phyloP scores from a whole-genome alignment of 2,888 invertebrate species.

The Andrena haemorrhoa region DNA sequence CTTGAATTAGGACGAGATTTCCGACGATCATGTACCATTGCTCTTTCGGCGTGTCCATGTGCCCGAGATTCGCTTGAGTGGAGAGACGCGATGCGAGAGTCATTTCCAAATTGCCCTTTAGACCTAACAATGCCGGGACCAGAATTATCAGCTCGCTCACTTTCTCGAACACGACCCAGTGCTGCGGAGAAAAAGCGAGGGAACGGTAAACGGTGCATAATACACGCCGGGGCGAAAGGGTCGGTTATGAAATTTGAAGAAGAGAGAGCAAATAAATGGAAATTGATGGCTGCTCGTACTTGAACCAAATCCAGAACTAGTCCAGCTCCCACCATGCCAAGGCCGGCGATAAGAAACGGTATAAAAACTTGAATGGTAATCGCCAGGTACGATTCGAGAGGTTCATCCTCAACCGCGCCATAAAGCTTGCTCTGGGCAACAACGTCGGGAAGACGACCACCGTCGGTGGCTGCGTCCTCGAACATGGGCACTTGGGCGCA shows the following conservation, averaged over 20 bases:
- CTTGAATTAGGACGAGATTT: slow-evolving; percentile 91
- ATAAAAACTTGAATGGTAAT: slow-evolving; percentile 89
- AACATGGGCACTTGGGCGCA: slow-evolving; percentile 79
- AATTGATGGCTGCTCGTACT: slow-evolving; percentile 83
- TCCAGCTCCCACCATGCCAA: slow-evolving; percentile 93
- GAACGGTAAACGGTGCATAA: no score
- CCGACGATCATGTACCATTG: slow-evolving; percentile 89
- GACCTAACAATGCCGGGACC: slow-evolving; percentile 93
- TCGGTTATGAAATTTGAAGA: background rate
- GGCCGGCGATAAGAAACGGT: slow-evolving; percentile 91
- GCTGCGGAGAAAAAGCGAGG: slow-evolving; percentile 84
- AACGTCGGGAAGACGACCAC: slow-evolving; percentile 86
- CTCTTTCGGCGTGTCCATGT: slow-evolving; percentile 89
- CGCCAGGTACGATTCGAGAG: slow-evolving; percentile 87
- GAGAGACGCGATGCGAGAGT: slow-evolving; percentile 97
- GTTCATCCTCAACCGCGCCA: slow-evolving; percentile 79
- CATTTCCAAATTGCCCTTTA: slow-evolving; percentile 98
- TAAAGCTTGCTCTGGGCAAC: slow-evolving; percentile 86
- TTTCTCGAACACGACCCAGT: slow-evolving; percentile 90
- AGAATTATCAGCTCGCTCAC: slow-evolving; percentile 91
- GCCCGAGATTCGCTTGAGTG: slow-evolving; percentile 94
- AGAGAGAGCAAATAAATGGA: background rate
- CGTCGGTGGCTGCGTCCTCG: slow-evolving; percentile 81
- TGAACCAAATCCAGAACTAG: slow-evolving; percentile 90
- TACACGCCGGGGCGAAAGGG: no score